These are phyloP conservation scores for Caenorhabditis angaria DNA, from an alignment of 2,888 invertebrate genomes.

Conservation along the genomic window DNA sequence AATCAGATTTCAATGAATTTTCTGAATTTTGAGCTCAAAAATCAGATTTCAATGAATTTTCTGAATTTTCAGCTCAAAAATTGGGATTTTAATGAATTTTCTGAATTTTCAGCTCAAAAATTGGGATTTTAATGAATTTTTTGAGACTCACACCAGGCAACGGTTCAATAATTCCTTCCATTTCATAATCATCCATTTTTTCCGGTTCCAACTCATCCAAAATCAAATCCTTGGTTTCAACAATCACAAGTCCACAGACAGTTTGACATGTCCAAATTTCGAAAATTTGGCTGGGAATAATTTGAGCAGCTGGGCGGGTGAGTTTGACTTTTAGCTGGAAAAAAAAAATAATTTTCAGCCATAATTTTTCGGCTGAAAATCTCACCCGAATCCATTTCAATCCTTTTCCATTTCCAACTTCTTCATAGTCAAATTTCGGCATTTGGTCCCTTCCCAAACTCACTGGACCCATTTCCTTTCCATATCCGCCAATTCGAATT, in stretches of 20 bases:
- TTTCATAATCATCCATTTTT: neutral
- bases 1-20: too few relatives aligned
- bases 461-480: neutral
- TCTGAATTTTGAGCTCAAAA: too few relatives aligned
- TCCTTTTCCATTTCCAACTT: neutral
- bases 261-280: slow-evolving; percentile 14
- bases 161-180: slow-evolving; percentile 12
- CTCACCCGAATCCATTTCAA: slow-evolving; percentile 8
- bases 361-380: too few relatives aligned
- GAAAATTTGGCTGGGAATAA: slow-evolving; percentile 10
- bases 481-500: slow-evolving; percentile 21
- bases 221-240: slow-evolving; percentile 16
- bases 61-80: too few relatives aligned
- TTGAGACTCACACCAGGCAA: slow-evolving; percentile 29
- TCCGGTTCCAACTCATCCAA: neutral
- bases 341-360: too few relatives aligned
- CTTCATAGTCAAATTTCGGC: neutral
- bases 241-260: slow-evolving; percentile 14
- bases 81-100: too few relatives aligned
- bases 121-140: too few relatives aligned
- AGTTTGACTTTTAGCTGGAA: neutral
- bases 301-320: neutral
- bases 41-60: too few relatives aligned
- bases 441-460: neutral
- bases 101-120: too few relatives aligned